Base-by-base conservation (phyloP, 2,888 invertebrate genomes). In the Halocaridina rubra region DNA sequence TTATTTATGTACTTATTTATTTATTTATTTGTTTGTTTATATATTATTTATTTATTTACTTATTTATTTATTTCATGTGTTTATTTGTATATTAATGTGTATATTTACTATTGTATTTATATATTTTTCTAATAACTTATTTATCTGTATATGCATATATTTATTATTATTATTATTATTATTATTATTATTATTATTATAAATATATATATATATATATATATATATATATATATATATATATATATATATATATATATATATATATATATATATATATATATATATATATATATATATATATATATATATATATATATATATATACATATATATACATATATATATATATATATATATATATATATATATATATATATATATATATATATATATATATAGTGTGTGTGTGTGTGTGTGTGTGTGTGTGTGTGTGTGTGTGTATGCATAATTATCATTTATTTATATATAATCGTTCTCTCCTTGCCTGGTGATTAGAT, bases 211-310 rank as follows among this genome's bases (percentile, higher is more conserved):
- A 61, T 61, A 61, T 61, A 61, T 61, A 61, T 61, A 61, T 61
- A 61, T 61, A 61, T 61, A 61, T 61, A 61, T 61, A 61, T 61
- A 61, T 61, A 61, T 61, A 61, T 61, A 22, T 61, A 61, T 61
- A 61, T 61, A 61, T 61, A 61, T 61, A 61, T 61, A 61, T 61
- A 61, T 61, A 61, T 22, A 61, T 61, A 61, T 61, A 61, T 61
- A 64, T 64, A 64, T 64, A 64, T 64, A 64, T 64, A 64, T 64
- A 64, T 64, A 64, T 64, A 64, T 64, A 64, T 64, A 64, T 64
- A 64, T 64, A 64, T 64, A 64, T 22, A 64, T 64, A 64, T 22
- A 64, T 64, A 64, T 24, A 64, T 64, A 64, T 64, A 64, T 64
- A 29, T 64, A 64, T 24, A 64, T 24, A 64, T 64, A 64, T 24